Conservation (phyloP, 2,113 vertebrate species). For the Laticauda colubrina region DNA sequence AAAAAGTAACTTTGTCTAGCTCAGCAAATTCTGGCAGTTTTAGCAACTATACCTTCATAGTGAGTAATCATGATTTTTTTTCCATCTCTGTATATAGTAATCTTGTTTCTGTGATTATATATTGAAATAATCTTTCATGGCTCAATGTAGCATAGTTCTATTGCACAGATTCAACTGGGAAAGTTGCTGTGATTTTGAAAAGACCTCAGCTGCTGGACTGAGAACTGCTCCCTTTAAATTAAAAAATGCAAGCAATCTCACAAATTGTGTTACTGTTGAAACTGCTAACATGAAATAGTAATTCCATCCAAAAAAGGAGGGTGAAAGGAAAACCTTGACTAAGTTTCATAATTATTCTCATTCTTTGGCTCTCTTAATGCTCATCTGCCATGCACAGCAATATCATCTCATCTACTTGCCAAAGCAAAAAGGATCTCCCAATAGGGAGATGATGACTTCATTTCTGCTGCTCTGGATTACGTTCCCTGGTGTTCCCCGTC, state of each 20-base stretch:
- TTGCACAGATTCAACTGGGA: not conserved
- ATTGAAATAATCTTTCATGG: not conserved
- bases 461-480: not conserved
- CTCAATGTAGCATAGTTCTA: not conserved
- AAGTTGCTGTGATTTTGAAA: not conserved
- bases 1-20: not conserved
- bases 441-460: not conserved
- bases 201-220: not conserved
- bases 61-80: not conserved
- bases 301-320: not conserved
- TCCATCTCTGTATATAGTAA: not conserved
- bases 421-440: not conserved
- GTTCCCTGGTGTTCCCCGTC: not conserved
- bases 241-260: not conserved
- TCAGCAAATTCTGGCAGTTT: not conserved
- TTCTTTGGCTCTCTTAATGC: not conserved
- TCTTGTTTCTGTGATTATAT: not conserved
- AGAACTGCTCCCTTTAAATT: not conserved
- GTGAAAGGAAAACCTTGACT: not conserved
- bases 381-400: not conserved
- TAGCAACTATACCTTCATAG: not conserved
- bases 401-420: not conserved
- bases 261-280: not conserved
- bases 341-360: not conserved
- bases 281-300: not conserved